Evolutionary conservation across 1,140 invertebrate species (phyloP), one percentile per base, ranked within the genome.

Genomic region (Ostrea edulis): DNA sequence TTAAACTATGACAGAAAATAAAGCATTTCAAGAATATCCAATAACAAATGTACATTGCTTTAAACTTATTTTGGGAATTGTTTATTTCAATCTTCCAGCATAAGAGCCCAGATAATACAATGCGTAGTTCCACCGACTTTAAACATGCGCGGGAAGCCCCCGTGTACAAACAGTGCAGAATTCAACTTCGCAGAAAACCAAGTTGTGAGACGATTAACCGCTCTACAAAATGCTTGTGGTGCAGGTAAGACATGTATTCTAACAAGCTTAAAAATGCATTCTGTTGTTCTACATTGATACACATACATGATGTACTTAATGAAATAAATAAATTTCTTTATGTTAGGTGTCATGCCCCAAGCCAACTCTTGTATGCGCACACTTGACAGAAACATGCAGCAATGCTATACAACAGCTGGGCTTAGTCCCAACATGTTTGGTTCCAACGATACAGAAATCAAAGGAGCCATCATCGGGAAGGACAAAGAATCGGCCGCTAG

Each of bases 101-200:
- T 87, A 11, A 77, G 89, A 44, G 84, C 86, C 20, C 68, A 89
- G 8, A 82, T 89, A 2, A 89, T 89, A 14, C 89, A 89, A 35
- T 89, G 89, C 71, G 71, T 89, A n/a, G 84, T 89, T 29, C 86
- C 86, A 35, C 52, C 89, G 22, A 87, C 86, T 14, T 54, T 89
- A 20, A 89, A 85, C 44, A 89, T 86, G 44, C 54, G 89, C 25
- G 89, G 86, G 9, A 55, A 86, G 29, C 68, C 83, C 0, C 53
- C 86, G 0, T 89, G 89, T 58, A 65, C 83, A 11, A 65, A 89
- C 62, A 84, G 53, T 35, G 51, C 22, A 12, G 89, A 89, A 55
- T 89, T 89, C 44, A 89, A 89, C 53, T 89, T 89, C 62, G 89
- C 86, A 25, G 89, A 89, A 52, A 86, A 87, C 52, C 84, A 89